Evolutionary conservation across 2,797 vertebrate genomes (phyloP).

Genomic region (Oryzias dopingdopingensis): DNA sequence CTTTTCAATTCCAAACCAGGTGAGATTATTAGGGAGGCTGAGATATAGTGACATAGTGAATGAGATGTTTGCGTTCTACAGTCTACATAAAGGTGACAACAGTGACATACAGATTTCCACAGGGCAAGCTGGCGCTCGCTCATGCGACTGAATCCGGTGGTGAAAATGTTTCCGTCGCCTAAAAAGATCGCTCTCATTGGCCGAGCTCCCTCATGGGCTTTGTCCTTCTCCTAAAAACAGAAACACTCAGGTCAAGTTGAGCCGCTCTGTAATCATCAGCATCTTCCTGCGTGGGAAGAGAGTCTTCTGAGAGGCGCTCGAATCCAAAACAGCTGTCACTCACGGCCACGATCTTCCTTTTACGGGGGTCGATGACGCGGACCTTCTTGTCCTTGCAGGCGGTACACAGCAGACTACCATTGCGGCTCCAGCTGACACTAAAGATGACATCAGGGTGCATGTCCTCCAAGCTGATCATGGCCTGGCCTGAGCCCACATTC

Average conservation of each 20-base stretch:
- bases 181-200: slow-evolving; percentile 98
- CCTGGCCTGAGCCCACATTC: slow-evolving; percentile 94
- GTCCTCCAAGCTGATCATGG: slow-evolving; percentile 91
- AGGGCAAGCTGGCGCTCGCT: slow-evolving; percentile 96
- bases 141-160: slow-evolving; percentile 99
- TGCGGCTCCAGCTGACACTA: slow-evolving; percentile 95
- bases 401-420: slow-evolving; percentile 92
- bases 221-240: slow-evolving; percentile 91
- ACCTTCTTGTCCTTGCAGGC: slow-evolving; percentile 98
- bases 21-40: not conserved
- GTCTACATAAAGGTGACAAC: not conserved
- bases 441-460: slow-evolving; percentile 97
- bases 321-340: slow-evolving; percentile 58
- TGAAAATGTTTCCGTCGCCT: slow-evolving; percentile 93
- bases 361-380: slow-evolving; percentile 93
- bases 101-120: slow-evolving; percentile 89
- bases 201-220: slow-evolving; percentile 93
- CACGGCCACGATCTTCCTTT: slow-evolving; percentile 87
- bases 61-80: slow-evolving; percentile 10
- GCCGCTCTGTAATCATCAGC: slow-evolving; percentile 6
- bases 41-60: not conserved
- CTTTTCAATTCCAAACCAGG: not conserved
- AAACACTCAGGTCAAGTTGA: slow-evolving; percentile 39
- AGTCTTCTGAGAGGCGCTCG: not conserved
- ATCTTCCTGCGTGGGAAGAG: slow-evolving; percentile 2